Base-by-base conservation (phyloP, 2,113 vertebrate genomes). In the Chloebia gouldiae region DNA sequence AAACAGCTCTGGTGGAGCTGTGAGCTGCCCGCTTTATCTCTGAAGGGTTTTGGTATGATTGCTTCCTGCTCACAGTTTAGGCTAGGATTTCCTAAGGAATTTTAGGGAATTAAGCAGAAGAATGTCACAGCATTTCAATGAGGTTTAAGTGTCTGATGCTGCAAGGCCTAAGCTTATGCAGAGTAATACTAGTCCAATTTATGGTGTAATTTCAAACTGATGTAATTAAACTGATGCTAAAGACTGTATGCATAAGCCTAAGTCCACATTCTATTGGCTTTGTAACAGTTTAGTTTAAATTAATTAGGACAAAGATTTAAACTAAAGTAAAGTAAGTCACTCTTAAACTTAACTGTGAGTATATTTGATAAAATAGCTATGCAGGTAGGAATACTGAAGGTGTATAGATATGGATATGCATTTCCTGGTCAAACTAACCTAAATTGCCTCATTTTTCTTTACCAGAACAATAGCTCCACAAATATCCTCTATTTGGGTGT, bases 291-390 rank as follows among this genome's bases (percentile, higher is more conserved):
- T 68, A 30, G 27, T 79, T 95, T 79, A 86, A 95, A 78, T 86
- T 60, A 79, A 81, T 93, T 89, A 84, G 77, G 65, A 86, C 11
- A 86, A 54, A 78, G 42, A 23, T 50, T 92, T 92, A 88, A 90
- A 80, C 27, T 45, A 39, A 54, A 28, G 37, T 65, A 73, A 86
- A 56, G 12, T 81, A 31, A 75, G 37, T 68, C 53, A 56, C 30
- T 86, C 42, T 76, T 87, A 73, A 73, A 68, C 65, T 75, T 80
- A 94, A 56, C 53, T 37, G 23, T 51, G 44, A 40, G 4, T 66
- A 17, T 70, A 42, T 78, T 88, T 84, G 33, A 30, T 66, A 70
- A 89, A 86, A 66, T 57, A 37, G 7, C 21, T 44, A 12, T 51
- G 27, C 19, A 54, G 30, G 15, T 45, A 45, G 45, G 30, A 8